Evolutionary conservation across 2,888 invertebrate species (phyloP).

Genomic region (Ichneumoninae sp.): DNA sequence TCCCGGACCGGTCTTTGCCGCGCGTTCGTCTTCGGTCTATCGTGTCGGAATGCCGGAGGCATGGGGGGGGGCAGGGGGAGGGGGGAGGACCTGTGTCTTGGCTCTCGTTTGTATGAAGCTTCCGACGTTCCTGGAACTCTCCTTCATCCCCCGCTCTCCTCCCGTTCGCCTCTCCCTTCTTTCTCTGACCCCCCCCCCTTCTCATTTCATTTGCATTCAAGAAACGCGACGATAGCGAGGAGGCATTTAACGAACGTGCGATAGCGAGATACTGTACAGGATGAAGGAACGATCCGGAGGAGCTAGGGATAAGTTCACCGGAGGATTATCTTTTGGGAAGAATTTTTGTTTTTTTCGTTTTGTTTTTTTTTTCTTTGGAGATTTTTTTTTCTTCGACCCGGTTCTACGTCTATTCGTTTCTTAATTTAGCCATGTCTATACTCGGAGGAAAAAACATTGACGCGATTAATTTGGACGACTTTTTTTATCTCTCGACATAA

Average conservation of each 20-base stretch:
- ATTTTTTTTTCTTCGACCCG: neutral
- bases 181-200: constrained; percentile 29
- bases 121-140: constrained; percentile 75
- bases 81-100: constrained; percentile 54
- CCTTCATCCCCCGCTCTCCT: constrained; percentile 32
- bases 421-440: neutral
- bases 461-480: neutral
- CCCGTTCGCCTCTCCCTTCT: constrained; percentile 19
- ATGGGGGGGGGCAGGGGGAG: neutral
- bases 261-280: constrained; percentile 39
- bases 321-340: constrained; percentile 9
- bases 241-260: constrained; percentile 61
- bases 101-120: constrained; percentile 66
- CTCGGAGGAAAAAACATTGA: neutral
- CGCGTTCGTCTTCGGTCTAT: constrained; percentile 52
- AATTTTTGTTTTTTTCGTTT: neutral
- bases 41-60: constrained; percentile 51
- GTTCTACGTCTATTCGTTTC: neutral
- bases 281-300: constrained; percentile 30
- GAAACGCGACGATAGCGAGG: constrained; percentile 63
- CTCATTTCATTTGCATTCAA: constrained; percentile 76
- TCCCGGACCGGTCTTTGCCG: constrained; percentile 59
- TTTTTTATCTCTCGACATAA: neutral
- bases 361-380: neutral
- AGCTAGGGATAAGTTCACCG: constrained; percentile 35